Percentiles rank a stretch among this genome's conserved stretches.
Conservation (phyloP, 2,797 vertebrate species). For the Leucoraja ocellata region DNA sequence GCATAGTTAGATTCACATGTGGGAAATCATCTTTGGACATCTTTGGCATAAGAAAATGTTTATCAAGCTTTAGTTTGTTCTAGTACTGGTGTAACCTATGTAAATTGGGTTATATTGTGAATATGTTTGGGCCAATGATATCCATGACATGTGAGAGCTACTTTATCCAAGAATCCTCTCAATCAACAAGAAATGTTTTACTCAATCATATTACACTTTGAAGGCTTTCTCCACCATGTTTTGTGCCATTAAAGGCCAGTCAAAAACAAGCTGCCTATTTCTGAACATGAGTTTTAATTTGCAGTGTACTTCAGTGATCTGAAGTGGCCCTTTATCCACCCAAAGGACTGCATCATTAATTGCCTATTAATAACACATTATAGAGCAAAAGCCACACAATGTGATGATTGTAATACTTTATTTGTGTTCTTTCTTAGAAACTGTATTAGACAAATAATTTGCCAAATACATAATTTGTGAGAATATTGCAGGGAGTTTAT, state of each 20-base stretch:
- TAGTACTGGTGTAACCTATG: neutral
- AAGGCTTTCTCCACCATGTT: neutral
- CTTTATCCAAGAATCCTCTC: neutral
- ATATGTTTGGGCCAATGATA: neutral
- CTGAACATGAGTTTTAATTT: slow-evolving; percentile 36
- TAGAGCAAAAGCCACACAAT: slow-evolving; percentile 20
- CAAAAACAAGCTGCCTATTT: slow-evolving; percentile 36
- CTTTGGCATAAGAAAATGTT: neutral
- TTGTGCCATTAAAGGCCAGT: slow-evolving; percentile 22
- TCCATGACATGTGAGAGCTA: neutral
- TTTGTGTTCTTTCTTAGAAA: neutral
- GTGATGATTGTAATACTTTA: neutral
- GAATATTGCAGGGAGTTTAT: neutral
- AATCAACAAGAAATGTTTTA: neutral
- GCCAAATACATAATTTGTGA: neutral
- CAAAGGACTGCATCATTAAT: slow-evolving; percentile 28
- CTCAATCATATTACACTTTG: neutral
- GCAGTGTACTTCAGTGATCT: slow-evolving; percentile 29
- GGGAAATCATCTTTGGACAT: neutral
- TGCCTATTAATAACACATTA: slow-evolving; percentile 15
- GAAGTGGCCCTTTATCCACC: slow-evolving; percentile 10
- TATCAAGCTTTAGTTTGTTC: neutral
- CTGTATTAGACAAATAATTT: neutral
- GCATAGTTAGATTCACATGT: neutral
- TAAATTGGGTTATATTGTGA: neutral